A percentile compares a stretch with the other conserved stretches of the same genome.
Conservation (phyloP, 1,140 invertebrate species). For the Panagrolaimus sp. region DNA sequence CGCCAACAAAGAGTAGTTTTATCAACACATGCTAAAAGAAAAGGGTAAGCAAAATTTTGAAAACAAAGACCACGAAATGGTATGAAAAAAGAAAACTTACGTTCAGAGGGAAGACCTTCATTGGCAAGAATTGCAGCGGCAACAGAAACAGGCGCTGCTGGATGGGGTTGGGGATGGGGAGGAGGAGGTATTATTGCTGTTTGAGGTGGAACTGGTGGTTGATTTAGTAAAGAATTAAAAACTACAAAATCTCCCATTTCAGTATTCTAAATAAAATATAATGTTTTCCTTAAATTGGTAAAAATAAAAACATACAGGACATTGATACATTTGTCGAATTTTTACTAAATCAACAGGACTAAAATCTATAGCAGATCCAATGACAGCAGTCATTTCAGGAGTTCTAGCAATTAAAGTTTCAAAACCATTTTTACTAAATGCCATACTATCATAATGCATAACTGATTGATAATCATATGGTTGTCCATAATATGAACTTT, state of each 20-base stretch:
- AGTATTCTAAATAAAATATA: neutral
- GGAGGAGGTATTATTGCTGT: neutral
- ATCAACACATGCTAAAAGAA: conserved; percentile 40
- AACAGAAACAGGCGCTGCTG: neutral
- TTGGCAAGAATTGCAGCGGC: neutral
- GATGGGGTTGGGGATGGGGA: neutral
- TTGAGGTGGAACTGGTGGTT: neutral
- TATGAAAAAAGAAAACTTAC: neutral
- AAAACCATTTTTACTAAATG: conserved; percentile 53
- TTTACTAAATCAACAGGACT: conserved; percentile 51
- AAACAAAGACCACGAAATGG: neutral
- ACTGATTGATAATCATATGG: conserved; percentile 47
- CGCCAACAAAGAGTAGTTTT: conserved; percentile 48
- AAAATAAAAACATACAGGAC: conserved; percentile 17
- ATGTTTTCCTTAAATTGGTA: no score
- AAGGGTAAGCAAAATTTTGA: conserved; percentile 18
- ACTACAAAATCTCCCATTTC: neutral
- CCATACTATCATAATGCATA: conserved; percentile 52
- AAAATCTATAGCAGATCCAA: conserved; percentile 55
- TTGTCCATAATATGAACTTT: conserved; percentile 55
- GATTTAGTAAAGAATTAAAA: conserved; percentile 13
- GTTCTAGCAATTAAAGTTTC: conserved; percentile 52
- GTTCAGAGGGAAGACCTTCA: neutral
- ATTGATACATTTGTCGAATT: conserved; percentile 55
- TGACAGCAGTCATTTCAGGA: conserved; percentile 52